Evolutionary conservation across 92 coral and sea anemone species (phyloP), one percentile per base, ranked within the genome.

Genomic region (Parazoanthus swiftii): DNA sequence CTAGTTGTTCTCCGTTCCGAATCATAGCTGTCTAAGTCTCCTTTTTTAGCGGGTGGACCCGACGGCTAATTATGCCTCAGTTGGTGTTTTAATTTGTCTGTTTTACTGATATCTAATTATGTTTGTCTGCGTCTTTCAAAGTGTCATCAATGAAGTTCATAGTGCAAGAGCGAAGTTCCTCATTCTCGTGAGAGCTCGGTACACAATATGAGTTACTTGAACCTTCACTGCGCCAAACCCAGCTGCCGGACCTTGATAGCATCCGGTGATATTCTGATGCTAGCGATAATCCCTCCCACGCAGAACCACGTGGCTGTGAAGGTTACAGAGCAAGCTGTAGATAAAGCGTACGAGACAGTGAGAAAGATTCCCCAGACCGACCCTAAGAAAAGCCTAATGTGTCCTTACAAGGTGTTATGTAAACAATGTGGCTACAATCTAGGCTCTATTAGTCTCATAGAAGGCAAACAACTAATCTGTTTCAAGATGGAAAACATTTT

Each of bases 261-360:
- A 14, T 79, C 91, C 3, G 76, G 79, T 39, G 94, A 92, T 25
- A 82, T 79, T 35, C 80, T 95, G 39, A 91, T 95, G 89, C 42
- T 95, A 21, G 98, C 94, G 10, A 79, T 88, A 1, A 74, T 95
- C 15, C 98, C 98, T 3, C 98, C 98, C 3, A 77, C 97, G 3
- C 97, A 92, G 88, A 88, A 73, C 26, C 98, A 95, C 81, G 77
- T 95, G 80, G 91, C 98, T 13, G 90, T 95, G 23, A 91, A 76
- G 76, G 81, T 63, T 72, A 91, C 90, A 8, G 73, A 80, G 25
- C 94, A 93, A 50, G 79, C 78, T 10, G 44, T 39, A 48, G 90
- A 68, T 36, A 68, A 80, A 74, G 98, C 91, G 4, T 89, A 80
- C 46, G 88, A 88, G 38, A 77, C 80, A 37, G 79, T 95, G 36